A percentile compares a stretch with the other conserved stretches of the same genome.
Conservation (phyloP, 2,113 vertebrate genomes). For the Tychaedon coryphoeus region DNA sequence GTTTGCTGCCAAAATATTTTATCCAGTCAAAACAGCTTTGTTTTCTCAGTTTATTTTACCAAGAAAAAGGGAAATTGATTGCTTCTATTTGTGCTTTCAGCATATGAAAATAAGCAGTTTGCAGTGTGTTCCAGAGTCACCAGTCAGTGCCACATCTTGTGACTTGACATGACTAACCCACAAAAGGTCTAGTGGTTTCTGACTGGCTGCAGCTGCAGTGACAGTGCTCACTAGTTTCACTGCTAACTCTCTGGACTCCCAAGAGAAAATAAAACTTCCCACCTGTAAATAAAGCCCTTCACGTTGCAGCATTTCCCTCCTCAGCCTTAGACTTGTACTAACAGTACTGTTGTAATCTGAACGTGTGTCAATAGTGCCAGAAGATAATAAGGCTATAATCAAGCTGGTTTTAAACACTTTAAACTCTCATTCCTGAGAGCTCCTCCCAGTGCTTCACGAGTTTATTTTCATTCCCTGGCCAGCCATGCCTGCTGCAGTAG, state of each 20-base stretch:
- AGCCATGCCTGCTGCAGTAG: background rate
- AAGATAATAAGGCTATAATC: background rate
- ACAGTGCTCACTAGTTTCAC: background rate
- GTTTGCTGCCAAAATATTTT: background rate
- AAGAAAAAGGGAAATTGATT: background rate
- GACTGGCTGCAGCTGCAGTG: background rate
- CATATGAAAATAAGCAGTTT: background rate
- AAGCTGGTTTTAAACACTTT: background rate
- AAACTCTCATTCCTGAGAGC: background rate
- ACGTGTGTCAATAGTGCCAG: background rate
- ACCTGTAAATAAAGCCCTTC: background rate
- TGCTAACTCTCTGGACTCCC: background rate
- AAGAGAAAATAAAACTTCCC: background rate
- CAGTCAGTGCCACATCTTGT: background rate
- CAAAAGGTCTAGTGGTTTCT: background rate
- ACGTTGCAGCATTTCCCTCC: background rate
- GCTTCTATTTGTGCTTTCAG: background rate
- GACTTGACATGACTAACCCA: constrained; percentile 12
- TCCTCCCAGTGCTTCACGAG: background rate
- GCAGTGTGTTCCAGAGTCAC: background rate
- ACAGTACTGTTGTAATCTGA: background rate
- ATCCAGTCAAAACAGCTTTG: background rate
- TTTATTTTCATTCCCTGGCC: background rate
- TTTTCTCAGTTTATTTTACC: background rate
- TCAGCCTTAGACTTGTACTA: background rate